phyloP scores from a whole-genome alignment of 2,797 vertebrate species.

The Neostethus bicornis region DNA sequence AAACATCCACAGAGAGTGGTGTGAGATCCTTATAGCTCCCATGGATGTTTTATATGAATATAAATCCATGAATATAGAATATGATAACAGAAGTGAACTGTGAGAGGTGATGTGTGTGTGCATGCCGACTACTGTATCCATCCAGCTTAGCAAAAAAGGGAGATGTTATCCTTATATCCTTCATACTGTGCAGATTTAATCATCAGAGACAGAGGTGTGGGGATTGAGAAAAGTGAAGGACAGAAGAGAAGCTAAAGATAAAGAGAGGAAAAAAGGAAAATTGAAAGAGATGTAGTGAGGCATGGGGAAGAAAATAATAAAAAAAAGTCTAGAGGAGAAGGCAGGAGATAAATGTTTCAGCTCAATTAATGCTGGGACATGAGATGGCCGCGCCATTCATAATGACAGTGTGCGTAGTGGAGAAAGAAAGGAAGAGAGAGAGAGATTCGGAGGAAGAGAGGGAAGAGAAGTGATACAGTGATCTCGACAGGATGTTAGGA shows the following conservation, averaged over 20 bases:
- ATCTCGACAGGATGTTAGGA: conserved; percentile 73
- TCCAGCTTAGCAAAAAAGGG: conserved; percentile 33
- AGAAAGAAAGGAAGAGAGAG: conserved; percentile 33
- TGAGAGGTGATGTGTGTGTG: conserved; percentile 53
- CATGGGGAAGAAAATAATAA: conserved; percentile 5
- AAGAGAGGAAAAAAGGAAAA: conserved; percentile 28
- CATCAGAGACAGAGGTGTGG: conserved; percentile 26
- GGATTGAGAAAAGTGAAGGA: conserved; percentile 14
- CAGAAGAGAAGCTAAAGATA: conserved; percentile 7
- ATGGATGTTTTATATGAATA: conserved; percentile 40
- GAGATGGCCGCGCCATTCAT: conserved; percentile 66
- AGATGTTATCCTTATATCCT: conserved; percentile 34
- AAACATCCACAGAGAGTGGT: conserved; percentile 49
- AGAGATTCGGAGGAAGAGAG: conserved; percentile 42
- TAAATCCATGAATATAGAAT: conserved; percentile 46
- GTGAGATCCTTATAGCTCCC: conserved; percentile 46
- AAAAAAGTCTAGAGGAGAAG: conserved; percentile 39
- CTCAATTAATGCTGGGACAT: conserved; percentile 74
- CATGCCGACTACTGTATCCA: conserved; percentile 30
- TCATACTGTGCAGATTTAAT: conserved; percentile 53
- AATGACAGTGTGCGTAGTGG: conserved; percentile 53
- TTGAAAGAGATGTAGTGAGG: conserved; percentile 20
- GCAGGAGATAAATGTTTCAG: conserved; percentile 62
- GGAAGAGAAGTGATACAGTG: conserved; percentile 46
- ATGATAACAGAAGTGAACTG: conserved; percentile 61